These are phyloP conservation scores for Stichopus horrens DNA, from an alignment of 53 echinoderm and acorn worm genomes.

Conservation along the genomic window DNA sequence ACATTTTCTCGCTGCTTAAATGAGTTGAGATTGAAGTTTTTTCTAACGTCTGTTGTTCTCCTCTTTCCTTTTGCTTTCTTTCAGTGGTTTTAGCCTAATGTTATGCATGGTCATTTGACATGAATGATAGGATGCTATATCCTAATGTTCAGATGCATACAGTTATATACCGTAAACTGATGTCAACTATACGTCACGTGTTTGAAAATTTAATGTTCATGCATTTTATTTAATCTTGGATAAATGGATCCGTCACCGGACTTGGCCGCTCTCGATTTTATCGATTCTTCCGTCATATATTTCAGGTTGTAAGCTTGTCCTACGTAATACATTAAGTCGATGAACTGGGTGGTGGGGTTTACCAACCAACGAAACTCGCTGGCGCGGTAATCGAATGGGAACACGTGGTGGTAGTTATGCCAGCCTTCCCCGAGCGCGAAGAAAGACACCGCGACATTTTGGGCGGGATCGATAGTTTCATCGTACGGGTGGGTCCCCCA, in stretches of 20 bases:
- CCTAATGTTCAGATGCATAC: too few species aligned
- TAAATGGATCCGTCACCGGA: constrained; percentile 8
- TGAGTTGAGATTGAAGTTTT: too few species aligned
- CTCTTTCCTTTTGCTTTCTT: too few species aligned
- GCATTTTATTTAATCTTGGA: background rate
- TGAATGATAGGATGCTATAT: too few species aligned
- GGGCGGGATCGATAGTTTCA: constrained; percentile 5
- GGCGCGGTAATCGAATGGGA: constrained; percentile 34
- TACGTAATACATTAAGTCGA: constrained; percentile 1
- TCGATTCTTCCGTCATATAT: background rate
- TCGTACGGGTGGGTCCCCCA: constrained; percentile 14
- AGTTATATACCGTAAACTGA: too few species aligned
- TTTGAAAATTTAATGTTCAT: too few species aligned
- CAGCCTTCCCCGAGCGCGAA: constrained; percentile 38
- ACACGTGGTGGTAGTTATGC: constrained; percentile 45
- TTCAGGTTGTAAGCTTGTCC: constrained; percentile 22
- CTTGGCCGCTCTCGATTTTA: background rate
- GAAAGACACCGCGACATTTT: constrained; percentile 7
- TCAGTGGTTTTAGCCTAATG: too few species aligned
- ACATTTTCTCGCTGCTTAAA: too few species aligned
- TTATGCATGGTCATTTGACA: too few species aligned
- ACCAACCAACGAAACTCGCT: constrained; percentile 1
- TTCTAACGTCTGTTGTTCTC: too few species aligned
- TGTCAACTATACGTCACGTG: too few species aligned
- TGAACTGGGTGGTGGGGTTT: constrained; percentile 31